These are phyloP conservation scores for Aporophyla nigra DNA, from an alignment of 2,888 invertebrate species.

Conservation along the genomic window DNA sequence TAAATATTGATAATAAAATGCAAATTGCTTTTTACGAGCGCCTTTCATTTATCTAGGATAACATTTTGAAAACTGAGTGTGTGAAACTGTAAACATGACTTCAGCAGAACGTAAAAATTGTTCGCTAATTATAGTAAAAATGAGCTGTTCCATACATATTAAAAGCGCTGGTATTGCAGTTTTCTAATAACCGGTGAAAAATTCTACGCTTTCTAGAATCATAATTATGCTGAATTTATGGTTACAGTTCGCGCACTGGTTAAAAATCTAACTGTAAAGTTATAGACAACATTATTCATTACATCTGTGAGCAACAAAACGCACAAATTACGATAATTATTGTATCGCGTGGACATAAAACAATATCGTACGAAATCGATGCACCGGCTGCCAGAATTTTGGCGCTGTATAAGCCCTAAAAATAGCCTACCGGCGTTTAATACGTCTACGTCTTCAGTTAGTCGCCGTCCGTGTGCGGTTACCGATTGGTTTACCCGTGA, in stretches of 20 bases:
- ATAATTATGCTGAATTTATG: background rate
- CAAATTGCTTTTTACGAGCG: slow-evolving; percentile 61
- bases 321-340: slow-evolving; percentile 12
- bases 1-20: slow-evolving; percentile 80
- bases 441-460: slow-evolving; percentile 66
- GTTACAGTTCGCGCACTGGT: background rate
- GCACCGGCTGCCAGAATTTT: slow-evolving; percentile 40
- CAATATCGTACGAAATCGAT: slow-evolving; percentile 34
- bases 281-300: background rate
- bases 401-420: slow-evolving; percentile 39
- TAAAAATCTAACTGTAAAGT: too few species aligned
- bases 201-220: background rate
- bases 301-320: background rate
- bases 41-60: slow-evolving; percentile 51
- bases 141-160: too few species aligned
- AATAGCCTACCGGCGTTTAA: slow-evolving; percentile 68
- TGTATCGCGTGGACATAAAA: slow-evolving; percentile 8
- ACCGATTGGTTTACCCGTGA: slow-evolving; percentile 38
- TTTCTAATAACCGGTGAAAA: background rate
- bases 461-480: slow-evolving; percentile 61
- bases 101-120: too few species aligned
- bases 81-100: too few species aligned
- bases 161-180: background rate
- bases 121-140: too few species aligned
- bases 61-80: too few species aligned